Base-by-base conservation (phyloP, 2,797 vertebrate species). In the Syncerus caffer region DNA sequence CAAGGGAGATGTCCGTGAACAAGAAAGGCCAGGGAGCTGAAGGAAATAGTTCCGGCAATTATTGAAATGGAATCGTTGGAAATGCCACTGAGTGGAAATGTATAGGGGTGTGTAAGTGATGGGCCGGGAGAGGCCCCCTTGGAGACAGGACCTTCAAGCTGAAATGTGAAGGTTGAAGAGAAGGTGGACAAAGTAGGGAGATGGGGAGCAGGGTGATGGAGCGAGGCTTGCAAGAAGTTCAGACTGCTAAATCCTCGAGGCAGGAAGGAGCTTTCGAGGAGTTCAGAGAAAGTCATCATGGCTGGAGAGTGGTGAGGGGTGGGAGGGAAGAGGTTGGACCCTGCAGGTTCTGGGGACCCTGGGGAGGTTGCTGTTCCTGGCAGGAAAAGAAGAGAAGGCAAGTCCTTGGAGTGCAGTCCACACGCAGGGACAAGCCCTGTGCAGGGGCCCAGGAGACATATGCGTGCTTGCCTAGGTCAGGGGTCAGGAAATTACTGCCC, bases 361-460 rank as follows among this genome's bases (percentile, higher is more conserved):
- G 1, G 47, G 0, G 17, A 85, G 67, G 58, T 58, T 53, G 16
- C 50, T 34, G 17, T 17, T 85, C 14, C 53, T 0, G 9, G 50
- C 16, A 7, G 2, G 14, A 55, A 58, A 29, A 53, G 64, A 71
- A 27, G 60, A 87, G 50, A 76, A 14, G 16, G 45, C 11, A 9
- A 1, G 47, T 2, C 2, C 11, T 27, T 4, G 1, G 0, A 5
- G 8, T 89, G 38, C 19, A 7, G 51, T 29, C n/a, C 38, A 5
- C 3, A 6, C 7, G 27, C 16, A 27, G 3, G 14, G 45, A 51
- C 67, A 60, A 60, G 53, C 62, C 2, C 34, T 79, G n/a, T 1
- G 0, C 21, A 23, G 6, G 9, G 7, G 9, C 16, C 31, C 23
- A 1, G 16, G 12, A 64, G 71, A 6, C 27, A 1, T 6, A 4